Evolutionary conservation across 2,113 vertebrate species (phyloP).

Genomic region (Crotalus horridus): DNA sequence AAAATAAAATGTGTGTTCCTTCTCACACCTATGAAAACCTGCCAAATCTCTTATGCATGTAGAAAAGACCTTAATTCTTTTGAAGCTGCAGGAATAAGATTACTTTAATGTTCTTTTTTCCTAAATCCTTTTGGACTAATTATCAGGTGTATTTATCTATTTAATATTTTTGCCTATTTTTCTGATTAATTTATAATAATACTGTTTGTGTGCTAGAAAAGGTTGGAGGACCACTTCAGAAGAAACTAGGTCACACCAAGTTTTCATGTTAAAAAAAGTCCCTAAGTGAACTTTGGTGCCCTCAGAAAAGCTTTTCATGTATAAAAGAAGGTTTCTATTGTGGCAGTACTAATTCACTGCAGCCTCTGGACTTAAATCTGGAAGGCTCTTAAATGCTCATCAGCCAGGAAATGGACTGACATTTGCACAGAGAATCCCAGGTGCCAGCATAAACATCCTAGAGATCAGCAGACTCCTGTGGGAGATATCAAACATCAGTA

Average conservation of each 20-base stretch:
- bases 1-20: neutral
- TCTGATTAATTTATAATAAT: neutral
- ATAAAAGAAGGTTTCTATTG: neutral
- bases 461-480: neutral
- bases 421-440: neutral
- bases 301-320: neutral
- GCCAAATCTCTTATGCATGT: neutral
- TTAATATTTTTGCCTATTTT: neutral
- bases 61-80: neutral
- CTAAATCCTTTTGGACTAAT: neutral
- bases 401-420: neutral
- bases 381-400: neutral
- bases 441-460: constrained; percentile 1
- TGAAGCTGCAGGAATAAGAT: neutral
- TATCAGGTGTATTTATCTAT: neutral
- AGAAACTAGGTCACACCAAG: neutral
- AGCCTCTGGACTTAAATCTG: neutral
- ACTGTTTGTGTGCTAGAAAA: neutral
- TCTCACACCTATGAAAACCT: neutral
- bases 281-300: neutral
- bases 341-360: neutral
- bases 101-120: neutral
- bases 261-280: neutral
- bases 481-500: neutral
- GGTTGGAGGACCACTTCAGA: neutral